Evolutionary conservation across 2,113 vertebrate genomes (phyloP).

Genomic region (Hydrolagus affinis): DNA sequence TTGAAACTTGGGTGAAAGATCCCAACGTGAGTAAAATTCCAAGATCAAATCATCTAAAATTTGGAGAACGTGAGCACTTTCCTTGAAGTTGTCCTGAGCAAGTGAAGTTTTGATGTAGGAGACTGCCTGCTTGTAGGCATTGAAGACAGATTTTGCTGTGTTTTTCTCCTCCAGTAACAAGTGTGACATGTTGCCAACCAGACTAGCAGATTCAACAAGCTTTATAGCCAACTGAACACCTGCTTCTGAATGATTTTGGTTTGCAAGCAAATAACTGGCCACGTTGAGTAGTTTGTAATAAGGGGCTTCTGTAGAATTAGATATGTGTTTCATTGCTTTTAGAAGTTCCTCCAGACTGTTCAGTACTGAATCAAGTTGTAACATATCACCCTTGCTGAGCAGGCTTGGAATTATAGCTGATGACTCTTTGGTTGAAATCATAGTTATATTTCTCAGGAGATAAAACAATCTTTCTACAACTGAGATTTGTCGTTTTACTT

Average conservation of each 20-base stretch:
- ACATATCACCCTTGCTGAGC: background rate
- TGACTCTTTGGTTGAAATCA: background rate
- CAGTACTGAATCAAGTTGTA: background rate
- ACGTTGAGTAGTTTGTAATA: background rate
- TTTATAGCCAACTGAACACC: background rate
- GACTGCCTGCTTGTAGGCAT: background rate
- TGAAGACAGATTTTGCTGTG: background rate
- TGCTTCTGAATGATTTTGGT: background rate
- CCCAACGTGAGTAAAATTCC: background rate
- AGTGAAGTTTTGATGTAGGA: background rate
- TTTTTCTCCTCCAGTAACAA: background rate
- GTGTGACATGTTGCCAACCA: slow-evolving; percentile 22
- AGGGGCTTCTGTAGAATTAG: background rate
- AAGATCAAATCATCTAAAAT: background rate
- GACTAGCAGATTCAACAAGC: background rate
- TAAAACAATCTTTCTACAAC: slow-evolving; percentile 38
- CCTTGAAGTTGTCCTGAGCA: background rate
- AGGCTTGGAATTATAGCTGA: too few species aligned
- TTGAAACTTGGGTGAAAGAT: background rate
- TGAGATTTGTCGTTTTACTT: slow-evolving; percentile 25
- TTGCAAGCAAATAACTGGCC: background rate
- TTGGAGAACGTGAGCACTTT: background rate
- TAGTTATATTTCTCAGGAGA: slow-evolving; percentile 17
- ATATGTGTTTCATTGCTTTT: background rate
- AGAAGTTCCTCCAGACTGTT: slow-evolving; percentile 12